These are phyloP conservation scores for Thyatira batis DNA, from an alignment of 2,888 invertebrate genomes.

Conservation along the genomic window DNA sequence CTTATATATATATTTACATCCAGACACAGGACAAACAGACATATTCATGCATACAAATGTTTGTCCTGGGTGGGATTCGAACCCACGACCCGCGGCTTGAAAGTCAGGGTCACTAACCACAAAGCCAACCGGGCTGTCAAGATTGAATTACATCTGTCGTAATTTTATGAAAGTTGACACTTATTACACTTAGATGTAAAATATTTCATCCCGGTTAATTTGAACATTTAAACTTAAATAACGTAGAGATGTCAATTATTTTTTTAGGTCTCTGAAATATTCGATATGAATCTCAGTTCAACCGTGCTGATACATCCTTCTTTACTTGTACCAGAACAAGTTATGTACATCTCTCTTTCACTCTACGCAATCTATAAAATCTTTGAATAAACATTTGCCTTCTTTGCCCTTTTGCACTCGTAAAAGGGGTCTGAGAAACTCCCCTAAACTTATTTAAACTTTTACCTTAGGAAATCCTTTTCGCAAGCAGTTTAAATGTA, in stretches of 20 bases:
- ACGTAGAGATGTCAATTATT: too few species aligned
- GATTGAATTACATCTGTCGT: constrained; percentile 74
- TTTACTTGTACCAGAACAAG: not conserved
- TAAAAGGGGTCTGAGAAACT: constrained; percentile 77
- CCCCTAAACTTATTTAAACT: constrained; percentile 81
- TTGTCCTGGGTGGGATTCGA: too few species aligned
- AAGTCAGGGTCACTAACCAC: too few species aligned
- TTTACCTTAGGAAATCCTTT: constrained; percentile 79
- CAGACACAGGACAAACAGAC: too few species aligned
- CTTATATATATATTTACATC: too few species aligned
- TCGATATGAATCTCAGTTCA: too few species aligned
- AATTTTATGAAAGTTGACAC: constrained; percentile 70
- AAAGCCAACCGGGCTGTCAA: too few species aligned
- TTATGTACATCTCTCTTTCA: constrained; percentile 49
- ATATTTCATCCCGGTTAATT: constrained; percentile 1
- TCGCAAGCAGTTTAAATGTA: constrained; percentile 74
- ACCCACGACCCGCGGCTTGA: too few species aligned
- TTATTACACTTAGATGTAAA: constrained; percentile 45
- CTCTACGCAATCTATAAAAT: constrained; percentile 73
- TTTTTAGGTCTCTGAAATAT: constrained; percentile 5
- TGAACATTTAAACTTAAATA: too few species aligned
- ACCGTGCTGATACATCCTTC: not conserved
- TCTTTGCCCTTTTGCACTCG: constrained; percentile 78
- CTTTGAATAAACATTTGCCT: constrained; percentile 80
- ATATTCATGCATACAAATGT: too few species aligned